Evolutionary conservation across 2,113 vertebrate genomes (phyloP).

Genomic region (Myxocyprinus asiaticus): DNA sequence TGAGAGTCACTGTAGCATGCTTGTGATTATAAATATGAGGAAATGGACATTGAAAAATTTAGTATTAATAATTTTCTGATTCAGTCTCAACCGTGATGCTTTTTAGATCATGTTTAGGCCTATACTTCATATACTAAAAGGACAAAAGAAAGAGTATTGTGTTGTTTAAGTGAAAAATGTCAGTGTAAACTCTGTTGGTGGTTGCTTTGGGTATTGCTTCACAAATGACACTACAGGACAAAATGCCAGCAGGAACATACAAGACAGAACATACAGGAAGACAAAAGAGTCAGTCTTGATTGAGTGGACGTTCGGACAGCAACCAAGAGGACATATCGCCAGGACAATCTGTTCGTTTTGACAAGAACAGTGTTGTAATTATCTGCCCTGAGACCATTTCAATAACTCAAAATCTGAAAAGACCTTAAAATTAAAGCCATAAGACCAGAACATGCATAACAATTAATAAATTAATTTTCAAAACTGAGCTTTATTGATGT

Average conservation of each 20-base stretch:
- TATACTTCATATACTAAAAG: background rate
- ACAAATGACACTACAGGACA: constrained; percentile 12
- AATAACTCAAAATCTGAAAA: constrained; percentile 12
- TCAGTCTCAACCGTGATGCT: background rate
- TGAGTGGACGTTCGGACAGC: background rate
- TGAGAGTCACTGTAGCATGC: background rate
- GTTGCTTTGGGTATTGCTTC: constrained; percentile 6
- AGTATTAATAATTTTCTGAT: constrained; percentile 27
- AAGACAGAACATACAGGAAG: background rate
- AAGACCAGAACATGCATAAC: constrained; percentile 31
- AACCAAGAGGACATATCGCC: background rate
- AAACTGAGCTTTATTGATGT: background rate
- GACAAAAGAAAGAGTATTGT: constrained; percentile 25
- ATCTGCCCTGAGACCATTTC: constrained; percentile 5
- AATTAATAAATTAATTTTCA: constrained; percentile 12
- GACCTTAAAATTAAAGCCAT: constrained; percentile 32
- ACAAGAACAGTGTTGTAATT: background rate
- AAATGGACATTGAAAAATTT: constrained; percentile 6
- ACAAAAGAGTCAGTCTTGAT: no score
- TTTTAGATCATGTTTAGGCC: constrained; percentile 6
- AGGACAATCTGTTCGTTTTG: constrained; percentile 24
- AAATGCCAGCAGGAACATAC: constrained; percentile 2
- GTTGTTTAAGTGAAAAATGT: background rate
- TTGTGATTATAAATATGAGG: background rate
- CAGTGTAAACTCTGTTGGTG: background rate